A percentile compares a stretch with the other conserved stretches of the same genome.
phyloP scores from a whole-genome alignment of 1,140 invertebrate species.

The Drosophila arizonae region DNA sequence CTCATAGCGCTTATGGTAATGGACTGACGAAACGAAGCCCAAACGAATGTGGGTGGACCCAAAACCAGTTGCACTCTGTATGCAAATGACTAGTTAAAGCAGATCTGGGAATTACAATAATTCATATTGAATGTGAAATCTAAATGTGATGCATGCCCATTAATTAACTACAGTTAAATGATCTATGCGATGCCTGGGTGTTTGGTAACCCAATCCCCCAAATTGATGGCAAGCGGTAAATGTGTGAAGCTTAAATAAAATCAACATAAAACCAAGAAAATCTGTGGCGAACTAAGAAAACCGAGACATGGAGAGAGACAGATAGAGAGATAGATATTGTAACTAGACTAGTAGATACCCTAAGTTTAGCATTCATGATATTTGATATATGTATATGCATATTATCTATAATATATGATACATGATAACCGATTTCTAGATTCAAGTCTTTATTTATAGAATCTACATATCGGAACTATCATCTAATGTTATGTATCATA shows the following conservation, averaged over 20 bases:
- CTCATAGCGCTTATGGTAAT: conserved; percentile 43
- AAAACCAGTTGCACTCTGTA: conserved; percentile 1
- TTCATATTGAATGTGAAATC: not conserved
- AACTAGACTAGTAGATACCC: too few species aligned
- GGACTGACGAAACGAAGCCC: not conserved
- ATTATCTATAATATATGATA: too few species aligned
- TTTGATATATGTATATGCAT: too few species aligned
- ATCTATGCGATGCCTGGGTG: too few species aligned
- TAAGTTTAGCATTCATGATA: too few species aligned
- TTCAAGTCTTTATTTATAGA: not conserved
- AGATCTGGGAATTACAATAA: not conserved
- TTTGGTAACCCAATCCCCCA: not conserved
- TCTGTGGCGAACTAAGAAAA: too few species aligned
- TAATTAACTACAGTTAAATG: too few species aligned
- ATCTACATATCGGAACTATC: too few species aligned
- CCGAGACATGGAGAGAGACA: too few species aligned
- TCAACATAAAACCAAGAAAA: not conserved
- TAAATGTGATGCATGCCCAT: not conserved
- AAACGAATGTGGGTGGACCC: not conserved
- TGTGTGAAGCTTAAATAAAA: not conserved
- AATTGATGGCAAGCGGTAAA: not conserved
- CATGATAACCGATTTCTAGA: not conserved
- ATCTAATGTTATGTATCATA: too few species aligned
- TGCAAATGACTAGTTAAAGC: not conserved
- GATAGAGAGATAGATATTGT: too few species aligned